A percentile compares a stretch with the other conserved stretches of the same genome.
Conservation (phyloP, 53 echinoderm and acorn worm species). For the Echinarachnius parma region DNA sequence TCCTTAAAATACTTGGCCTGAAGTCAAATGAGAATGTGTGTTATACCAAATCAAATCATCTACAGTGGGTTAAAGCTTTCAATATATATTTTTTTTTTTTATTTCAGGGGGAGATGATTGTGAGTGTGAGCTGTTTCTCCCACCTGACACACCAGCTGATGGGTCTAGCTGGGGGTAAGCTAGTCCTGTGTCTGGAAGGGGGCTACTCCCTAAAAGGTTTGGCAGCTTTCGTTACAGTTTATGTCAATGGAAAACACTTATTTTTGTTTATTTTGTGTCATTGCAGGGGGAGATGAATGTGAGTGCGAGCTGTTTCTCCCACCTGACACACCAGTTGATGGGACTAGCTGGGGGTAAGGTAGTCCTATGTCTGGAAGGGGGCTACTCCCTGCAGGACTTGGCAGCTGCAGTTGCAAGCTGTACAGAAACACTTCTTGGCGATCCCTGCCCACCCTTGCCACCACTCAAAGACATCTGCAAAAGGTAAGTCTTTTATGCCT, state of each 20-base stretch:
- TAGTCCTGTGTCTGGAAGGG: constrained; percentile 10
- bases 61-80: too few relatives aligned
- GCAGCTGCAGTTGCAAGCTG: constrained; percentile 53
- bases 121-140: constrained; percentile 73
- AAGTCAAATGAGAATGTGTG: too few relatives aligned
- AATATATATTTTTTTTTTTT: too few relatives aligned
- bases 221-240: neutral
- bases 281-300: constrained; percentile 86
- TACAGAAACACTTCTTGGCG: constrained; percentile 60
- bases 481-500: too few relatives aligned
- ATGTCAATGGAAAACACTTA: too few relatives aligned
- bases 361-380: constrained; percentile 49
- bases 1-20: too few relatives aligned
- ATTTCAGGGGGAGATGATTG: constrained; percentile 79
- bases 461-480: constrained; percentile 42
- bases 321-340: constrained; percentile 89
- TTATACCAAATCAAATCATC: too few relatives aligned
- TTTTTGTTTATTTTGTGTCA: too few relatives aligned
- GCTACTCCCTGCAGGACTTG: constrained; percentile 59
- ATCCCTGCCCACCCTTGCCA: constrained; percentile 58
- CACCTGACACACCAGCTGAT: constrained; percentile 77
- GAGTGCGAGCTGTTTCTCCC: constrained; percentile 72
- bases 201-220: neutral
- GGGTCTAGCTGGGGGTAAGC: constrained; percentile 51
- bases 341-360: constrained; percentile 54